Evolutionary conservation across 1,140 invertebrate genomes (phyloP), one percentile per base, ranked within the genome.

Genomic region (Drosophila sproati): DNA sequence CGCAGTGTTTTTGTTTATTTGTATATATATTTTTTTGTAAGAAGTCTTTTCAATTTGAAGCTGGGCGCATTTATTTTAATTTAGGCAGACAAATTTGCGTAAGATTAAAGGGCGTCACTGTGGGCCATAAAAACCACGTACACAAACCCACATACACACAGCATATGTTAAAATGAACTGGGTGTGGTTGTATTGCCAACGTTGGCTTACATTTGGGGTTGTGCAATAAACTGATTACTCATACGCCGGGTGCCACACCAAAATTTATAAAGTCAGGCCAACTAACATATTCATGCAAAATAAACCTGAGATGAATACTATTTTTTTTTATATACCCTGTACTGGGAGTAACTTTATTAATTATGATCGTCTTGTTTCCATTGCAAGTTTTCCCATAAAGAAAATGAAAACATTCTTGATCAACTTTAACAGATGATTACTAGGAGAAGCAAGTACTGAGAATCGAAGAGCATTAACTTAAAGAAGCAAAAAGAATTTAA

Each of bases 191-290:
- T n/a, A 10, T 10, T 62, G 60, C 20, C n/a, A 54, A 7, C 5
- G 20, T 35, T 43, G 37, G 51, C 82, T 64, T 63, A 52, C 57
- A 77, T 73, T 82, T 59, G 52, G 72, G 83, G 68, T 63, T 79
- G 68, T 56, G 83, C 76, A 87, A 88, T 83, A 88, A 83, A 83
- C 77, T 88, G 80, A 87, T 87, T 87, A 87, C 83, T 68, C 77
- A 83, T 83, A 87, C 83, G 80, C 80, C 61, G 62, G 47, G 67
- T 63, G 55, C 41, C 43, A 64, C 56, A 31, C n/a, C 48, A 35
- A 79, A 87, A 87, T 76, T 87, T 78, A 76, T 76, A 78, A 77
- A 74, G 67, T 87, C 78, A 69, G 66, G 66, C 68, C 32, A 66
- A 78, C 43, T 60, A 74, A 72, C 43, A 50, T 52, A 71, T 20